Percentiles rank a stretch among this genome's conserved stretches.
These are phyloP conservation scores for Myotis findleyi DNA, from an alignment of 2,797 vertebrate species.

Conservation along the genomic window DNA sequence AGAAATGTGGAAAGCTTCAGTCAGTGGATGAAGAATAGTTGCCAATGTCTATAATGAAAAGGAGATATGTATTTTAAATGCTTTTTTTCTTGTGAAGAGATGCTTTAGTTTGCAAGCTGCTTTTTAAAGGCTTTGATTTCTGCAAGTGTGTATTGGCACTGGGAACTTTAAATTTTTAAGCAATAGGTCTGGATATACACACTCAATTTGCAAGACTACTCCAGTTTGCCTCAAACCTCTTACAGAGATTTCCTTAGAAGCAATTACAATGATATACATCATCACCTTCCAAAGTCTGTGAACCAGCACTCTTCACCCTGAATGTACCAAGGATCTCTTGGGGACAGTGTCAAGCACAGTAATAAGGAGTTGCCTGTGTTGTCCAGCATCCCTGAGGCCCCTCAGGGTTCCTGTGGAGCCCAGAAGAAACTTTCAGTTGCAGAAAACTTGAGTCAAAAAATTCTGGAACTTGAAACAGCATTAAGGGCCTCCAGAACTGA, in stretches of 20 bases:
- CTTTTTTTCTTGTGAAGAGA: conserved; percentile 81
- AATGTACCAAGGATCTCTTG: conserved; percentile 55
- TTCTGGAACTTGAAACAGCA: conserved; percentile 74
- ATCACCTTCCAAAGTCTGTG: conserved; percentile 29
- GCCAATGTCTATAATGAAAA: conserved; percentile 78
- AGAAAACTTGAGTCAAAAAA: conserved; percentile 70
- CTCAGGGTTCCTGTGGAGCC: conserved; percentile 55
- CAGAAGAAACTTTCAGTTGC: conserved; percentile 62
- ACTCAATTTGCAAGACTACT: conserved; percentile 75
- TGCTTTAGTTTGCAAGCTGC: conserved; percentile 88
- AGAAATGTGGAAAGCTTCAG: conserved; percentile 83
- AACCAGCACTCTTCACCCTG: conserved; percentile 32
- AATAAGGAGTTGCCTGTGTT: conserved; percentile 48
- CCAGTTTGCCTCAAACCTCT: conserved; percentile 72
- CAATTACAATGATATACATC: background rate
- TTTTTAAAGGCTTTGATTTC: conserved; percentile 83
- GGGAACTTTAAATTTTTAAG: conserved; percentile 88
- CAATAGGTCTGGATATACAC: conserved; percentile 84
- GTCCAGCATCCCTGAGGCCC: conserved; percentile 31
- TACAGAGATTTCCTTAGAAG: conserved; percentile 64
- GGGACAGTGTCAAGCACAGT: conserved; percentile 46
- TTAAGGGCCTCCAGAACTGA: conserved; percentile 65
- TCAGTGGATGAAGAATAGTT: conserved; percentile 82
- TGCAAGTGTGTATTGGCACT: conserved; percentile 85
- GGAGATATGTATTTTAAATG: conserved; percentile 74